Conservation (phyloP, 2,797 vertebrate species). For the Falco novaeseelandiae region DNA sequence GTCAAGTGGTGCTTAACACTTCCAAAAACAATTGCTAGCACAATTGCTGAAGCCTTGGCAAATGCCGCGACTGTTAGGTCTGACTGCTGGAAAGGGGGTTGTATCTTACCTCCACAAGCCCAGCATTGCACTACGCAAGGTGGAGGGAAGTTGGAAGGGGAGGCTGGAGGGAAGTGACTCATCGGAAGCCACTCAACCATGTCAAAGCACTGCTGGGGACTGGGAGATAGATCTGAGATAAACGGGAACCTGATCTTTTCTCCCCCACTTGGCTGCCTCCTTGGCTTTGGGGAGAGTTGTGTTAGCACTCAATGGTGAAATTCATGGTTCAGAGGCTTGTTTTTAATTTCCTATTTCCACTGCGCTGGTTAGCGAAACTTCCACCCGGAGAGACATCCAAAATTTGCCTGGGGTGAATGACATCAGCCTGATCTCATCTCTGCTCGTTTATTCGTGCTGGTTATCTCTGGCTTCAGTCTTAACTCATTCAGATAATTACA, state of each 20-base stretch:
- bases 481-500: constrained; percentile 31
- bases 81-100: neutral
- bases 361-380: constrained; percentile 9
- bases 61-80: neutral
- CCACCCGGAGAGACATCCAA: neutral
- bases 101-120: neutral
- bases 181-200: neutral
- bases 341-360: constrained; percentile 60
- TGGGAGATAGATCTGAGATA: constrained; percentile 37
- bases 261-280: neutral
- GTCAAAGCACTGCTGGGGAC: constrained; percentile 7
- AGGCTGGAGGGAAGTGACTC: constrained; percentile 14
- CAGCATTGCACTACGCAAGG: neutral
- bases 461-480: constrained; percentile 56
- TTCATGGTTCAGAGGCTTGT: constrained; percentile 25
- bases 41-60: neutral
- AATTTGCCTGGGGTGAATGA: constrained; percentile 52
- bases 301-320: constrained; percentile 15
- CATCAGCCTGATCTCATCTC: constrained; percentile 58
- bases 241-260: constrained; percentile 36
- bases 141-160: neutral
- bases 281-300: constrained; percentile 14
- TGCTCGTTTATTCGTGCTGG: neutral
- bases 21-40: neutral
- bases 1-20: constrained; percentile 16